Conservation (phyloP, 2,888 invertebrate genomes). For the Heteromurus nitidus region DNA sequence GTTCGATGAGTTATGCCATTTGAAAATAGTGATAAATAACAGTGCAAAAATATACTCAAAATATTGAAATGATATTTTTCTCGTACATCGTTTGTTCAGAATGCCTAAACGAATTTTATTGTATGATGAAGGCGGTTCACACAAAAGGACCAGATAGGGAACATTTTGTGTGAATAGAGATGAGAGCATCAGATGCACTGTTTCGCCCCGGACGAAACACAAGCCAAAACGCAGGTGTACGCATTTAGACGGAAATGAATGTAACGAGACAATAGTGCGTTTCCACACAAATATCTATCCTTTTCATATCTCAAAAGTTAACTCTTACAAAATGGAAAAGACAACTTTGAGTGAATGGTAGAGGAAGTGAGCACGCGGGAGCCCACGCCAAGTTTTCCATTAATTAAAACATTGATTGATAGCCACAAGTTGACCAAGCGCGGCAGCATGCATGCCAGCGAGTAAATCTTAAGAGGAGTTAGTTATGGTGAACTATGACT, state of each 20-base stretch:
- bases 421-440: constrained; percentile 32
- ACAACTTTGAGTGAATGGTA: constrained; percentile 33
- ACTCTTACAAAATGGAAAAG: background rate
- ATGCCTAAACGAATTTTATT: too few relatives aligned
- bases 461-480: too few relatives aligned
- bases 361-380: background rate
- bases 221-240: too few relatives aligned
- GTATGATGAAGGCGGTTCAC: too few relatives aligned
- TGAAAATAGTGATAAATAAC: background rate
- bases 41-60: too few relatives aligned
- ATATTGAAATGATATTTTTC: too few relatives aligned
- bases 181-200: too few relatives aligned
- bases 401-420: constrained; percentile 66
- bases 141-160: too few relatives aligned
- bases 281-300: background rate
- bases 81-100: too few relatives aligned
- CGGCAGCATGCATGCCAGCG: background rate
- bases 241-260: constrained; percentile 10
- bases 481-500: background rate
- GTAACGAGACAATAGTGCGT: constrained; percentile 2
- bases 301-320: constrained; percentile 8
- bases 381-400: constrained; percentile 26
- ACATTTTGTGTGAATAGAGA: too few relatives aligned
- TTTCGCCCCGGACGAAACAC: too few relatives aligned
- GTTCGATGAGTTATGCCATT: background rate